A percentile compares a stretch with the other conserved stretches of the same genome.
phyloP scores from a whole-genome alignment of 2,888 invertebrate species.

The Aleiodes alternator region DNA sequence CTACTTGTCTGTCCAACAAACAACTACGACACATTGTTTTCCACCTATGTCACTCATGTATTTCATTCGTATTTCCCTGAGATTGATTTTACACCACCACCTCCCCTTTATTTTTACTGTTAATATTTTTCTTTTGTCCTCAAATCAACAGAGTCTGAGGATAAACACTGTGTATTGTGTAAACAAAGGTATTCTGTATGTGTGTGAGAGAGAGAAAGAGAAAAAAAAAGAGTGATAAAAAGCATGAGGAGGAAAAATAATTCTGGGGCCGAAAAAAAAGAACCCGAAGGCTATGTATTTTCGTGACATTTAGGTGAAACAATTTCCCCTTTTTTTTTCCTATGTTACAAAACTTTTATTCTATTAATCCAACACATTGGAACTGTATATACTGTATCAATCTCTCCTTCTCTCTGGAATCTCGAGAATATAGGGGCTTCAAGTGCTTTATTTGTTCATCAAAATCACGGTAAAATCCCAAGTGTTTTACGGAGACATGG shows the following conservation, averaged over 20 bases:
- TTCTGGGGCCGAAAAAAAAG: not conserved
- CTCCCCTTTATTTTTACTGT: conserved; percentile 18
- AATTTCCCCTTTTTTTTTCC: not conserved
- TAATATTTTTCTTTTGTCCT: conserved; percentile 20
- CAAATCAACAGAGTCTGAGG: not conserved
- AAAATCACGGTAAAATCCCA: not conserved
- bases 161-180: not conserved
- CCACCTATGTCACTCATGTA: conserved; percentile 2
- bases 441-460: not conserved
- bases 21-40: conserved; percentile 32
- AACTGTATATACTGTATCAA: too few species aligned
- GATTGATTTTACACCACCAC: not conserved
- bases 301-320: too few species aligned
- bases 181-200: conserved; percentile 20
- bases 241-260: not conserved
- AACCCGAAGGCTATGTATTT: not conserved
- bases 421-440: not conserved
- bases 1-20: conserved; percentile 17
- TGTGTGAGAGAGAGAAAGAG: not conserved
- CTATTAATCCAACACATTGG: too few species aligned
- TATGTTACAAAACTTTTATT: too few species aligned
- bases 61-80: conserved; percentile 27
- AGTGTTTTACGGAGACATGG: conserved; percentile 48
- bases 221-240: not conserved
- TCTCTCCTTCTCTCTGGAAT: not conserved